phyloP scores from a whole-genome alignment of 2,797 vertebrate species.

The Perodicticus potto region DNA sequence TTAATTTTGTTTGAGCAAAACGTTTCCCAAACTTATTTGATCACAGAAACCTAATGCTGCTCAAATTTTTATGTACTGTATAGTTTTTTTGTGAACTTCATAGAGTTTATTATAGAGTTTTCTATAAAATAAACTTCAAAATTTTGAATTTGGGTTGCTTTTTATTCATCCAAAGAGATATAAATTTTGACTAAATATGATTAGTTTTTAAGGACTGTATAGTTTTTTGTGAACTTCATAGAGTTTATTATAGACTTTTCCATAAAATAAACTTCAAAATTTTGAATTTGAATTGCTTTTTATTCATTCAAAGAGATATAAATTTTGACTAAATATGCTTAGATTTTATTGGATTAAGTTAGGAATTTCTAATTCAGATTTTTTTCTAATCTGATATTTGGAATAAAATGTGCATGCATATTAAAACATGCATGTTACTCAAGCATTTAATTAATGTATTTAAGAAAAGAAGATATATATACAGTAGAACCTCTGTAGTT shows the following conservation, averaged over 20 bases:
- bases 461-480: constrained; percentile 53
- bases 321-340: constrained; percentile 41
- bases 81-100: constrained; percentile 20
- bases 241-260: neutral
- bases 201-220: neutral
- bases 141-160: constrained; percentile 29
- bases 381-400: constrained; percentile 62
- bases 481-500: too few relatives aligned
- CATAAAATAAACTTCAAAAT: neutral
- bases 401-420: neutral
- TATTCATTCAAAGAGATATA: neutral
- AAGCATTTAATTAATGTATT: constrained; percentile 32
- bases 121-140: constrained; percentile 2
- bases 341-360: constrained; percentile 15
- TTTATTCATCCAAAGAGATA: neutral
- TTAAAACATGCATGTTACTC: constrained; percentile 42
- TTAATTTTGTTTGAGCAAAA: neutral
- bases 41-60: neutral
- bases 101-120: neutral
- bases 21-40: neutral
- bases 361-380: constrained; percentile 21
- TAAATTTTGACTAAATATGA: constrained; percentile 40
- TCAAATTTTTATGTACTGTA: constrained; percentile 25
- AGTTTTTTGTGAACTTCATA: neutral
- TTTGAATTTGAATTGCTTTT: constrained; percentile 39